Conservation (phyloP, 2,888 invertebrate genomes). For the Drosophila mercatorum region DNA sequence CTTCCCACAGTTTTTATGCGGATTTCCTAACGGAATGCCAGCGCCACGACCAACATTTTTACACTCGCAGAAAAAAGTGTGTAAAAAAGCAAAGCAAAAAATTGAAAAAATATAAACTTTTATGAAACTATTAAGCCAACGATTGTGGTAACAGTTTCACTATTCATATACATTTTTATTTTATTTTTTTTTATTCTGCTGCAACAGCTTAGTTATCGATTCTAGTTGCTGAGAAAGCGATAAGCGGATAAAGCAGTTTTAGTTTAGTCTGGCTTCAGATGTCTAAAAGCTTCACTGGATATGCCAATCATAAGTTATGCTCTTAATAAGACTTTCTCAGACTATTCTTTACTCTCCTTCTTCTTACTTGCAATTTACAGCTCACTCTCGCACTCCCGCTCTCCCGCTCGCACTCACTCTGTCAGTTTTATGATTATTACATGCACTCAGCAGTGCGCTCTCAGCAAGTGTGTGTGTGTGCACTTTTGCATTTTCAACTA, state of each 20-base stretch:
- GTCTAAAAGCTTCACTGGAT: background rate
- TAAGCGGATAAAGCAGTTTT: background rate
- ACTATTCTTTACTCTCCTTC: background rate
- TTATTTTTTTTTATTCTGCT: no score
- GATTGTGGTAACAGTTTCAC: background rate
- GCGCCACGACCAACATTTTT: conserved; percentile 29
- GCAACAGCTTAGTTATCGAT: background rate
- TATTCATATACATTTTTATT: background rate
- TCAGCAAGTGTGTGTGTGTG: conserved; percentile 4
- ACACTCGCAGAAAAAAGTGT: conserved; percentile 25
- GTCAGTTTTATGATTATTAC: conserved; percentile 31
- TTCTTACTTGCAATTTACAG: conserved; percentile 6
- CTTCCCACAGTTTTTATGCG: conserved; percentile 32
- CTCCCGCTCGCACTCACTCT: background rate
- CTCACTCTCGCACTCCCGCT: background rate
- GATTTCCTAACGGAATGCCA: conserved; percentile 38
- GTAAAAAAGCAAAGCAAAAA: background rate
- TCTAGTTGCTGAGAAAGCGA: background rate
- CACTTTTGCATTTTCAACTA: conserved; percentile 21
- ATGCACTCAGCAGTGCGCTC: conserved; percentile 7
- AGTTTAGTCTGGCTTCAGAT: background rate
- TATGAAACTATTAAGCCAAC: conserved; percentile 10
- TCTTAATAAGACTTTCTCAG: background rate
- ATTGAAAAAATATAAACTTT: background rate
- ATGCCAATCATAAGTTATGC: conserved; percentile 1